Evolutionary conservation across 2,113 vertebrate genomes (phyloP).

Genomic region (Grantiella picta): DNA sequence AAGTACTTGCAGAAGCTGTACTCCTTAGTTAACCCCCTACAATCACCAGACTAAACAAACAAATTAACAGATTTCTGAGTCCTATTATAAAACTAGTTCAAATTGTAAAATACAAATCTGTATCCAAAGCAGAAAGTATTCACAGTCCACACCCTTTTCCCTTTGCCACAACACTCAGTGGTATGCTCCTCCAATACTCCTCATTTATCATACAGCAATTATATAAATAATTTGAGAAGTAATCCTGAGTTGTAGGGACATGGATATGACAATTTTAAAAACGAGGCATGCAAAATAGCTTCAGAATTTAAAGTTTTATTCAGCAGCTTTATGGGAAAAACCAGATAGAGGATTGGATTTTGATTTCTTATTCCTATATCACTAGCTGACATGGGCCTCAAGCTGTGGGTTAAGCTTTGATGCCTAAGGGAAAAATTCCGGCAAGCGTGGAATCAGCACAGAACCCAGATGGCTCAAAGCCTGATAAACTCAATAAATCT

Average conservation of each 20-base stretch:
- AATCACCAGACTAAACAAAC: background rate
- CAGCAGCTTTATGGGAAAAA: background rate
- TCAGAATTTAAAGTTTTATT: background rate
- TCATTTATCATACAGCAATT: background rate
- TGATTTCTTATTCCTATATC: background rate
- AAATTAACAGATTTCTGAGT: background rate
- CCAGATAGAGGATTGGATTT: background rate
- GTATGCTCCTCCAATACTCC: background rate
- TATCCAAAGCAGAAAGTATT: background rate
- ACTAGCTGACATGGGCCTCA: background rate
- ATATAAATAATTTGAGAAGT: background rate
- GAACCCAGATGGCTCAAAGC: background rate
- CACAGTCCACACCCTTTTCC: background rate
- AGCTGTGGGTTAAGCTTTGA: background rate
- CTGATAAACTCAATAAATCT: background rate
- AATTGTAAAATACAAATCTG: background rate
- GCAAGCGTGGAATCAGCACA: background rate
- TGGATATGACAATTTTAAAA: background rate
- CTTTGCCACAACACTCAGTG: background rate
- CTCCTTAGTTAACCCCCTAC: background rate
- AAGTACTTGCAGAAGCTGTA: background rate
- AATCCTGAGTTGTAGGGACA: background rate
- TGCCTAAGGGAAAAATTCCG: background rate
- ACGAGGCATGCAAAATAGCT: background rate
- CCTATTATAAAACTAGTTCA: background rate